These are phyloP conservation scores for Phymorhynchus buccinoides DNA, from an alignment of 1,140 invertebrate species.

Conservation along the genomic window DNA sequence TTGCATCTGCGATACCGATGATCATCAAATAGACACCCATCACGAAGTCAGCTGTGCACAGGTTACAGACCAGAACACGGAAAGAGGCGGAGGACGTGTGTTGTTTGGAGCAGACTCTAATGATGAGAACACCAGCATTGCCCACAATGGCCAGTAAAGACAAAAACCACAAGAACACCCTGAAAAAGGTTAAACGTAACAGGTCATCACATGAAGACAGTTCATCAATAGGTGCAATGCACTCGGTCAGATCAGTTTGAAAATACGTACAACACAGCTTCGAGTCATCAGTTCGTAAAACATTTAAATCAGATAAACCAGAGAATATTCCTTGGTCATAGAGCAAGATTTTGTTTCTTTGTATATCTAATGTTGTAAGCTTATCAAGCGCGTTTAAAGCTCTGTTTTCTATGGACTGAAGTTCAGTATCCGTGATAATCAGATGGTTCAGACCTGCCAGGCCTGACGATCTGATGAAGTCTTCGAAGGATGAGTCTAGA, in stretches of 20 bases:
- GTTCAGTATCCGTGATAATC: slow-evolving; percentile 10
- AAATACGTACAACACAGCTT: slow-evolving; percentile 49
- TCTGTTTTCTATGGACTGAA: slow-evolving; percentile 23
- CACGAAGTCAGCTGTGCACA: slow-evolving; percentile 58
- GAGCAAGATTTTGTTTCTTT: slow-evolving; percentile 34
- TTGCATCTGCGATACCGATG: slow-evolving; percentile 58
- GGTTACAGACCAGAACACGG: slow-evolving; percentile 51
- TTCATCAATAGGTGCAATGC: slow-evolving; percentile 43
- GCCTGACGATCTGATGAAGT: slow-evolving; percentile 29
- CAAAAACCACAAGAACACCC: slow-evolving; percentile 49
- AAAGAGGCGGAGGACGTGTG: slow-evolving; percentile 37
- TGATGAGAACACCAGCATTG: slow-evolving; percentile 49
- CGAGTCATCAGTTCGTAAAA: slow-evolving; percentile 43
- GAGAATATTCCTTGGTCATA: slow-evolving; percentile 40
- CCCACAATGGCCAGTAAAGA: slow-evolving; percentile 47
- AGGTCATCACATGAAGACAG: slow-evolving; percentile 52
- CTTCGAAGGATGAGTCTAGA: slow-evolving; percentile 36
- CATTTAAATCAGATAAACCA: too few species aligned
- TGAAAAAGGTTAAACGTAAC: slow-evolving; percentile 25
- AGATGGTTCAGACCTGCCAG: slow-evolving; percentile 36
- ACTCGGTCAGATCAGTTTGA: slow-evolving; percentile 38
- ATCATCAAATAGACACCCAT: slow-evolving; percentile 66
- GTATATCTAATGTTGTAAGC: slow-evolving; percentile 36
- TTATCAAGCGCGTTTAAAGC: slow-evolving; percentile 3
- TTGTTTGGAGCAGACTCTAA: slow-evolving; percentile 34